phyloP scores from a whole-genome alignment of 2,888 invertebrate genomes.

The Physocephala rufipes region DNA sequence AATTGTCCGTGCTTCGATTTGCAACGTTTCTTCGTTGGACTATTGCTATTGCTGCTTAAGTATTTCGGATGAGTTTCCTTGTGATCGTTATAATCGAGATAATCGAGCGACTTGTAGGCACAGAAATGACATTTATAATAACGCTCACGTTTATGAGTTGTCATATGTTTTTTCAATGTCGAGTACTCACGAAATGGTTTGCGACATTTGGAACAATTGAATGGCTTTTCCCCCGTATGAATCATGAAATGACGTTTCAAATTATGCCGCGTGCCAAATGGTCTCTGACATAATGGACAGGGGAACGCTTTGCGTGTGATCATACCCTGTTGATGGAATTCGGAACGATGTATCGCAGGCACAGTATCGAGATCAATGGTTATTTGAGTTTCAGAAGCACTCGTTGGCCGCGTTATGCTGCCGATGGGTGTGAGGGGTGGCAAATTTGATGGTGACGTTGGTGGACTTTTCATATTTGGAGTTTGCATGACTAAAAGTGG shows the following conservation, averaged over 20 bases:
- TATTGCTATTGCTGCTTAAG: conserved; percentile 12
- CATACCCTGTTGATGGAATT: conserved; percentile 43
- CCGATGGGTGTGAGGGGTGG: conserved; percentile 30
- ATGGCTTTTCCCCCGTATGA: conserved; percentile 64
- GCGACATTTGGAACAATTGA: conserved; percentile 60
- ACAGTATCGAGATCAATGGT: conserved; percentile 45
- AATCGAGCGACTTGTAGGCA: conserved; percentile 59
- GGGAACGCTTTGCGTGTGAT: conserved; percentile 56
- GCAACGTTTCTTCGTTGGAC: conserved; percentile 33
- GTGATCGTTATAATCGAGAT: conserved; percentile 59
- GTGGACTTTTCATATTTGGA: conserved; percentile 21
- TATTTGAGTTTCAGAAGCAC: conserved; percentile 41
- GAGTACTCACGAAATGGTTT: conserved; percentile 64
- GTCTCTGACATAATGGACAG: conserved; percentile 62
- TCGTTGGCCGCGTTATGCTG: conserved; percentile 1
- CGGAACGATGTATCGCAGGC: conserved; percentile 46
- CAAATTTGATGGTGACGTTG: conserved; percentile 27
- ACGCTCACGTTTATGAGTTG: conserved; percentile 62
- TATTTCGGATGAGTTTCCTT: conserved; percentile 53
- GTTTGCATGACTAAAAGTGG: conserved; percentile 28
- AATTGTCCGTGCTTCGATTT: conserved; percentile 37
- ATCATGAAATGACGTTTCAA: conserved; percentile 65
- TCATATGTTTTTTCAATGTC: conserved; percentile 63
- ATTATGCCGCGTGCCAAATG: conserved; percentile 64
- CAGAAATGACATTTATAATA: conserved; percentile 62